Percentiles rank a stretch among this genome's conserved stretches.
These are phyloP conservation scores for Hydrocynus forskahlii DNA, from an alignment of 2,797 vertebrate species.

Conservation along the genomic window DNA sequence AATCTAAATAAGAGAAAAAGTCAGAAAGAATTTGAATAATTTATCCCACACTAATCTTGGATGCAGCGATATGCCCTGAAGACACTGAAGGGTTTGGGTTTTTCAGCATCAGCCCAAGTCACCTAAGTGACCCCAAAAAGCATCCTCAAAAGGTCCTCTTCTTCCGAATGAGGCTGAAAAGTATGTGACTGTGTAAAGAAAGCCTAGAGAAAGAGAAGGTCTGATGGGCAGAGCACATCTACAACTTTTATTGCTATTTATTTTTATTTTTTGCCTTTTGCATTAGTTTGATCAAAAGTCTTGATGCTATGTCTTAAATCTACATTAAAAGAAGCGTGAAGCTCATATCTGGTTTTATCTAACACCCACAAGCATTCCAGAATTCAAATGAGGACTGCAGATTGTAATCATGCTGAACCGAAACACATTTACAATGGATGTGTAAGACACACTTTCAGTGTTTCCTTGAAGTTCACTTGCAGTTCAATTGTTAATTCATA, in stretches of 20 bases:
- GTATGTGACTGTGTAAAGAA: neutral
- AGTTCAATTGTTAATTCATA: conserved; percentile 24
- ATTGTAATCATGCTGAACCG: conserved; percentile 15
- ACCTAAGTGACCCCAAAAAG: conserved; percentile 6
- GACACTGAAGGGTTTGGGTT: neutral
- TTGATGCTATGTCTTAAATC: neutral
- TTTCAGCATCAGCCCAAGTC: neutral
- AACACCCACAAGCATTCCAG: neutral
- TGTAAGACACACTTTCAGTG: conserved; percentile 10
- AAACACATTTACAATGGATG: conserved; percentile 16
- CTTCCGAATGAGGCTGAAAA: neutral
- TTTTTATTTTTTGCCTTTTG: neutral
- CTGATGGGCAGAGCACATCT: neutral
- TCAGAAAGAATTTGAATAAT: neutral
- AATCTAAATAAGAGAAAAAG: neutral
- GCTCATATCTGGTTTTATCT: neutral
- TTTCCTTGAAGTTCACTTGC: neutral
- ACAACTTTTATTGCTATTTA: too few relatives aligned
- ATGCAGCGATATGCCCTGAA: neutral
- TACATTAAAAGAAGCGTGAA: conserved; percentile 10
- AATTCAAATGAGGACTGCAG: neutral
- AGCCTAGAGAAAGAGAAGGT: too few relatives aligned
- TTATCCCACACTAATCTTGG: neutral
- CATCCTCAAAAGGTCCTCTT: neutral
- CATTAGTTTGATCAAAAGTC: neutral